Evolutionary conservation across 2,888 invertebrate genomes (phyloP).

Genomic region (Didymodactylos carnosus): DNA sequence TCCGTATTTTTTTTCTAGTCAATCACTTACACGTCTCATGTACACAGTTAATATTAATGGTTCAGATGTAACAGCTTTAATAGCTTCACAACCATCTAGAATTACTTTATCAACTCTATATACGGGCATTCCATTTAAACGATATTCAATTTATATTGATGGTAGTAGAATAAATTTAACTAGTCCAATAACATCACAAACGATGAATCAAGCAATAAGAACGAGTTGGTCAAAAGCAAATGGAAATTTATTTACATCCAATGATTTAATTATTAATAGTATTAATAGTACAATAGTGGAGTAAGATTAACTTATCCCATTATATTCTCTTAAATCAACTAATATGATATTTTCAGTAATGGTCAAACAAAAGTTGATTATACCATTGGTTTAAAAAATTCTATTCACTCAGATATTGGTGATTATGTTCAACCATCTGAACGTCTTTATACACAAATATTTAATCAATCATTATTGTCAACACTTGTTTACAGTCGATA

Average conservation of each 20-base stretch:
- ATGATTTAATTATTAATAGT: not conserved
- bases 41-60: not conserved
- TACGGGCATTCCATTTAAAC: not conserved
- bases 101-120: not conserved
- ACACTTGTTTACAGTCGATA: not conserved
- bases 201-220: not conserved
- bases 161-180: not conserved
- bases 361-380: not conserved
- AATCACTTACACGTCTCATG: not conserved
- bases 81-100: not conserved
- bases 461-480: not conserved
- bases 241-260: not conserved
- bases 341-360: not conserved
- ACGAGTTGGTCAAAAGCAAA: not conserved
- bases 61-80: too few relatives aligned
- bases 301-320: too few relatives aligned
- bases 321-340: too few relatives aligned
- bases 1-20: not conserved
- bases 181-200: not conserved
- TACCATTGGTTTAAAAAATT: not conserved
- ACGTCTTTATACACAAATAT: not conserved
- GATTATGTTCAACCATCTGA: not conserved
- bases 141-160: not conserved
- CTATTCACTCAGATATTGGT: not conserved
- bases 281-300: not conserved